Conservation (phyloP, 2,113 vertebrate species). For the Eretmochelys imbricata region DNA sequence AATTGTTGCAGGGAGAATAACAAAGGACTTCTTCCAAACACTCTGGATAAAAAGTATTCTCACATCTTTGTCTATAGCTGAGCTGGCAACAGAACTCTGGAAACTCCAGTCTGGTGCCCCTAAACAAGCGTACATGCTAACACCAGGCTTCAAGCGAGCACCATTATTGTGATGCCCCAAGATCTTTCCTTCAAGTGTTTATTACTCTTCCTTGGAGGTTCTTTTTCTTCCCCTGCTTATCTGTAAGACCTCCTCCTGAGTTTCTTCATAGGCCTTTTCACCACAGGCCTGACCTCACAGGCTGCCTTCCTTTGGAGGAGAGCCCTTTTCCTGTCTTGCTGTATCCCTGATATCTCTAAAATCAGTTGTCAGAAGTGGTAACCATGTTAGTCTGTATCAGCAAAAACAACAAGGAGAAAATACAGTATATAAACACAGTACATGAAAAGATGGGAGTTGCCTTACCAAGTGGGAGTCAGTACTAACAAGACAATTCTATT, state of each 20-base stretch:
- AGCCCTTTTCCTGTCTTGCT: slow-evolving; percentile 26
- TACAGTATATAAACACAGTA: no score
- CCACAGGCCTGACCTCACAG: not conserved
- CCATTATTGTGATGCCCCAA: not conserved
- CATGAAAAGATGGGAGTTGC: no score
- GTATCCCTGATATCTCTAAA: slow-evolving; percentile 32
- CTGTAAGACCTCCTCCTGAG: not conserved
- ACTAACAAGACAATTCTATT: no score
- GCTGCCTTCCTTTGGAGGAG: not conserved
- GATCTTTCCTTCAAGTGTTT: rapidly evolving
- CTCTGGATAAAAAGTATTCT: not conserved
- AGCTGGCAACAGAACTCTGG: not conserved
- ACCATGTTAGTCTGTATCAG: no score
- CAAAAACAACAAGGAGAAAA: no score
- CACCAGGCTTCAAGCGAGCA: rapidly evolving
- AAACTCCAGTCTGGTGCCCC: not conserved
- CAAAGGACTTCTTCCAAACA: not conserved
- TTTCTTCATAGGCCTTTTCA: not conserved
- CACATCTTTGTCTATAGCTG: not conserved
- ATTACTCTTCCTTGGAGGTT: rapidly evolving
- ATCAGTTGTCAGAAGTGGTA: not conserved
- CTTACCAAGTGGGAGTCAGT: no score
- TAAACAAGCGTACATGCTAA: not conserved
- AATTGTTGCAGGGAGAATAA: not conserved
- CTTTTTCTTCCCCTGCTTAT: not conserved